Base-by-base conservation (phyloP, 2,113 vertebrate species). In the Oreochromis niloticus region DNA sequence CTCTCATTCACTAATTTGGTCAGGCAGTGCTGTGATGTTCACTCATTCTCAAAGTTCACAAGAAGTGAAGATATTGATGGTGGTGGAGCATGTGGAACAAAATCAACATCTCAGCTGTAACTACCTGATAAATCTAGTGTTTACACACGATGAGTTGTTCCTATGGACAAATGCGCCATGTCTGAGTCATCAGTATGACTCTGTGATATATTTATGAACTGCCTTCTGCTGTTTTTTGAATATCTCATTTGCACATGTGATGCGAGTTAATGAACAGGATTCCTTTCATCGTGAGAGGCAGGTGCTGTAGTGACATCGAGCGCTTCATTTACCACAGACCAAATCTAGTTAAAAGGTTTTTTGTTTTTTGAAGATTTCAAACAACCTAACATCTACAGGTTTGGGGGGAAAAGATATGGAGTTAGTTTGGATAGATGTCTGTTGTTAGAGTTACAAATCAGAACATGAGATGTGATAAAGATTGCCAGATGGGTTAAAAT, bases 1-100 rank as follows among this genome's bases (percentile, higher is more conserved):
- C 81, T 30, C 59, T 84, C 85, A 91, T 86, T 91, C 81, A 89
- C 59, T 75, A 22, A 39, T 66, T 34, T 55, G 75, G 89, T 43
- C 83, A 50, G 78, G 11, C 56, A 56, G 50, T 14, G 84, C 63
- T 57, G 57, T 24, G 30, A 87, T 80, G 52, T 46, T 80, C 4
- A 39, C 39, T 48, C 30, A 24, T 30, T 36, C 68, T 71, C 41
- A 54, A 34, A 83, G 78, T 19, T 61, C 19, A 43, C 79, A 46
- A 13, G 24, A 39, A 59, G 66, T 0, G 3, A 12, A 71, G 6
- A 56, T 17, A 75, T 36, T 30, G 11, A 43, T 39, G 32, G 71
- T n/a, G 9, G 39, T 80, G 36, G 3, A 78, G 32, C 16, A 81
- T 11, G 10, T 39, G 57, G 16, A 80, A 56, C 52, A 52, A 66